Base-by-base conservation (phyloP, 2,797 vertebrate species). In the Megaceryle alcyon region DNA sequence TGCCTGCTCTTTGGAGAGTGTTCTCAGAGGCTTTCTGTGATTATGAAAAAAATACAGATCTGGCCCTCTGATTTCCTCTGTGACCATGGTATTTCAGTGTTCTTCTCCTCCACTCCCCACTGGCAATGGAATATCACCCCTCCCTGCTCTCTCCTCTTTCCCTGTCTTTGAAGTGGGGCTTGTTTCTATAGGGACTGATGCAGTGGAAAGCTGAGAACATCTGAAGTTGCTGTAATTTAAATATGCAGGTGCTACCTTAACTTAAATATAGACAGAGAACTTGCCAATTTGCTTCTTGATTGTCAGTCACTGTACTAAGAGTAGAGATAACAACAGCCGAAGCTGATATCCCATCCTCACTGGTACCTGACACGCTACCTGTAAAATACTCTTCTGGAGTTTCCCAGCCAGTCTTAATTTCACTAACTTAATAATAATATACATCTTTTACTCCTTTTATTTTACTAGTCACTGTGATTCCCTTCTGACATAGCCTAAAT, bases 51-150 rank as follows among this genome's bases (percentile, higher is more conserved):
- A 35, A 60, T 12, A 60, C 17, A 54, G 26, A 70, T 53, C 22
- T 46, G 29, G 8, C 41, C 14, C 9, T 87, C 60, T 82, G 56
- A 56, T 86, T 80, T 88, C 19, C 25, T 31, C 53, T 33, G 19
- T 49, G 48, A 90, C 39, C 31, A 26, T 0, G 0, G 11, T 33
- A 25, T 66, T 64, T 77, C 37, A 64, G 4, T 0, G 0, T 70
- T 57, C 37, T 86, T 2, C 49, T 64, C 41, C 49, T 64, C 41
- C 8, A 11, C 19, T 72, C 68, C 57, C 48, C 43, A 6, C 0
- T 48, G 23, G 44, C 39, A 66, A 10, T 31, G 18, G 26, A 64
- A 86, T 10, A 46, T 10, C 65, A 75, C 14, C 23, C 19, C 9
- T 61, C 33, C 14, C 49, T 71, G n/a, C 53, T 65, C 29, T 85